phyloP scores from a whole-genome alignment of 37 sponge, comb jelly and placozoan genomes.

The Aplysina aerophoba region DNA sequence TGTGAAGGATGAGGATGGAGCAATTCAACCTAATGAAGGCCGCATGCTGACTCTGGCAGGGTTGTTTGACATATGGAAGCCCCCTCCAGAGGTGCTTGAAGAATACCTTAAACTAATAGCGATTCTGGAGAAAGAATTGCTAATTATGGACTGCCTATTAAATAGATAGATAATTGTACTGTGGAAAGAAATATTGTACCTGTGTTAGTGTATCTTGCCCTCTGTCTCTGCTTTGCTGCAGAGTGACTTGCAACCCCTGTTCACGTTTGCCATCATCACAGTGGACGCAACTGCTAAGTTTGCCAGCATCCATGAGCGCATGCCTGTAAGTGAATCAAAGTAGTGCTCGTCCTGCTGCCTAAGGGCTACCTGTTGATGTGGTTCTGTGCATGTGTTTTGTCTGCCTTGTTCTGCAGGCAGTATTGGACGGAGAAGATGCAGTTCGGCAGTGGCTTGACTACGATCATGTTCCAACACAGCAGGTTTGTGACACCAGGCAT shows the following conservation, averaged over 20 bases:
- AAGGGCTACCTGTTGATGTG: no score
- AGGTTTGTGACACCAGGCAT: background rate
- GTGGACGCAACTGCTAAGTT: constrained; percentile 73
- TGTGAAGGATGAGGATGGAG: constrained; percentile 24
- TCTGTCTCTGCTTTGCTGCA: background rate
- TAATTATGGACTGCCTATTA: background rate
- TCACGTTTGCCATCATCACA: constrained; percentile 85
- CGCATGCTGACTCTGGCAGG: constrained; percentile 91
- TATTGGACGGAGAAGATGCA: constrained; percentile 81
- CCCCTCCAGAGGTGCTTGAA: constrained; percentile 1
- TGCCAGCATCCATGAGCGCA: constrained; percentile 79
- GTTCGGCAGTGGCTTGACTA: constrained; percentile 71
- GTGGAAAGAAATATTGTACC: background rate
- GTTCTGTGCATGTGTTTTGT: background rate
- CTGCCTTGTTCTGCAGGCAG: constrained; percentile 46
- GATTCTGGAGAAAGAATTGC: background rate
- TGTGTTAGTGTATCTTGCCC: background rate
- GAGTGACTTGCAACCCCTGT: constrained; percentile 57
- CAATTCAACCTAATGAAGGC: constrained; percentile 33
- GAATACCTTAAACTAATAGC: background rate
- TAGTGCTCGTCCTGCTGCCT: no score
- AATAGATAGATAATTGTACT: background rate
- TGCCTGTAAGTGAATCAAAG: constrained; percentile 76
- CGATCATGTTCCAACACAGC: constrained; percentile 42
- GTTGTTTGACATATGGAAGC: constrained; percentile 78